Evolutionary conservation across 2,113 vertebrate genomes (phyloP), one percentile per base, ranked within the genome.

Genomic region (Cettia cetti): DNA sequence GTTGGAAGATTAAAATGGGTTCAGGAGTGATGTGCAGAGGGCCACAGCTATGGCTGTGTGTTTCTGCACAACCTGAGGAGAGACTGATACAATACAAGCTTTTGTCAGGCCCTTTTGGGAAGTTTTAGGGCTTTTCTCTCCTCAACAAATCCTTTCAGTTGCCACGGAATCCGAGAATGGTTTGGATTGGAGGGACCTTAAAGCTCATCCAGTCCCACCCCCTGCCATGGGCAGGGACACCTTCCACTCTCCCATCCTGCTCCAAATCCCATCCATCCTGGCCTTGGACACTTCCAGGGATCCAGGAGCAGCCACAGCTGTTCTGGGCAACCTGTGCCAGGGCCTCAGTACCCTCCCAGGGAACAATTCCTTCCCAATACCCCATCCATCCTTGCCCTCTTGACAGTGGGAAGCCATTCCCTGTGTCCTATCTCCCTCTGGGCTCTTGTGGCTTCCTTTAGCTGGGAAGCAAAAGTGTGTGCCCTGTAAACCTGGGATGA

Each of bases 341-440:
- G 23, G 15, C 39, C 52, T 74, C 0, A 0, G 5, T 27, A 16
- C 39, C 39, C 24, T 68, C 20, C 0, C 28, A 68, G 45, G 33
- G 44, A 60, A 4, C 1, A 4, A 40, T 68, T 53, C 7, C 20
- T 52, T 3, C 24, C 45, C 39, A 26, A 1, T 6, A 18, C 59
- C 26, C 24, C 54, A 7, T 27, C n/a, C 0, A 35, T 0, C 26
- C 26, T 53, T 47, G n/a, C 9, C 24, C 30, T 39, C n/a, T 61
- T 61, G 21, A 13, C 30, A 40, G 2, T 30, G 40, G 39, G 63
- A 47, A 53, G 5, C 47, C n/a, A 27, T 54, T 61, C 11, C 24
- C 45, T 31, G 13, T 47, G 21, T 69, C 13, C 28, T 60, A 22
- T 30, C n/a, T 42, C 19, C 52, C 13, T 54, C n/a, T 65, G 53